Evolutionary conservation across 2,113 vertebrate species (phyloP).

Genomic region (Campylomormyrus numenius): DNA sequence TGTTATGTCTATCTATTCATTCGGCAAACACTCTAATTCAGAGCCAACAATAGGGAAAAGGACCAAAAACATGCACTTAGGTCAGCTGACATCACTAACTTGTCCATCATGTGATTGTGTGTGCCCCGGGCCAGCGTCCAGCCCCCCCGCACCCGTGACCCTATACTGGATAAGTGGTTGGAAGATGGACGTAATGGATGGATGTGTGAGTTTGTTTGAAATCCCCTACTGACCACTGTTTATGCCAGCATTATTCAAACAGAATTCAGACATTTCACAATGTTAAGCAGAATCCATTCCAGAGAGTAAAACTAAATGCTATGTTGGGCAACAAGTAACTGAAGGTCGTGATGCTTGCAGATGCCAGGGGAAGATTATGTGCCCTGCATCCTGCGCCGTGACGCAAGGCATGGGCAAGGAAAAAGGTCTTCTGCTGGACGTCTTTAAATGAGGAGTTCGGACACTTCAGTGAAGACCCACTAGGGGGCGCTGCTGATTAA

Average conservation of each 20-base stretch:
- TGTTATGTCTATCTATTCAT: neutral
- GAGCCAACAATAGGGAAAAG: neutral
- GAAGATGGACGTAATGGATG: neutral
- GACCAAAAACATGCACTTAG: conserved; percentile 4
- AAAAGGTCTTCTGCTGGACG: neutral
- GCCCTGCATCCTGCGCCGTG: neutral
- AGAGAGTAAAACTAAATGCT: neutral
- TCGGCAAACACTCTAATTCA: neutral
- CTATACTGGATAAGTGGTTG: neutral
- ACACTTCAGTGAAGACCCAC: neutral
- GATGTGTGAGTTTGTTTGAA: neutral
- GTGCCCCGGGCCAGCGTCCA: neutral
- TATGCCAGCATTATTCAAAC: neutral
- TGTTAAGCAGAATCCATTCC: neutral
- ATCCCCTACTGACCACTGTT: neutral
- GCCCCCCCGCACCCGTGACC: neutral
- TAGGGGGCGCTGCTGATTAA: conserved; percentile 20
- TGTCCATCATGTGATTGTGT: neutral
- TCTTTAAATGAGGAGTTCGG: neutral
- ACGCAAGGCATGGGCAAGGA: neutral
- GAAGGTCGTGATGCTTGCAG: neutral
- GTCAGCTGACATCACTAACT: neutral
- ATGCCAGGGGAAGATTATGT: neutral
- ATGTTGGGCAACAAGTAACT: neutral
- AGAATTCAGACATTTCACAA: neutral